phyloP scores from a whole-genome alignment of 2,113 vertebrate genomes.

The Hipposideros armiger region DNA sequence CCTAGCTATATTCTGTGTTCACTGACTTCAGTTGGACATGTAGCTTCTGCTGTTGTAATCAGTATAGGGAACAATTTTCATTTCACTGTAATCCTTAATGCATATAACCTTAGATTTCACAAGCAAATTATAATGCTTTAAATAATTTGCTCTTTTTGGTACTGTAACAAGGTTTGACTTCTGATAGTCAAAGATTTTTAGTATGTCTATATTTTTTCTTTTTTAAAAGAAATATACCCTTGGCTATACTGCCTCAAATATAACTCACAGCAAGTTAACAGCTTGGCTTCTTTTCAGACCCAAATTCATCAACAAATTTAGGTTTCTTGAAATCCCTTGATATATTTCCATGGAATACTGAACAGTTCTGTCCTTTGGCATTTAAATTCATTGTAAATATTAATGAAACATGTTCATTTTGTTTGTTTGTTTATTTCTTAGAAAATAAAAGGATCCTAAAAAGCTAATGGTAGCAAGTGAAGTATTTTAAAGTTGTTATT shows the following conservation, averaged over 20 bases:
- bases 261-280: conserved; percentile 59
- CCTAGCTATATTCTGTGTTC: neutral
- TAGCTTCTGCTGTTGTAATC: conserved; percentile 19
- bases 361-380: conserved; percentile 53
- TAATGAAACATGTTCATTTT: conserved; percentile 49
- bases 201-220: conserved; percentile 37
- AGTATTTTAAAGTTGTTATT: conserved; percentile 30
- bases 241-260: conserved; percentile 47
- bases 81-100: conserved; percentile 39
- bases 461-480: conserved; percentile 21
- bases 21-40: neutral
- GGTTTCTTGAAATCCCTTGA: conserved; percentile 54
- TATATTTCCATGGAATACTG: conserved; percentile 38
- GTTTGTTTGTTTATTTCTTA: conserved; percentile 30
- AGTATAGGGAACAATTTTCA: neutral
- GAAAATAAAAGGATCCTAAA: conserved; percentile 54
- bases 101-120: conserved; percentile 43
- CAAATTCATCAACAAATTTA: conserved; percentile 47
- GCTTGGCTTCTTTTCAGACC: conserved; percentile 53
- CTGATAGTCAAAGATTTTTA: conserved; percentile 27
- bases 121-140: conserved; percentile 71
- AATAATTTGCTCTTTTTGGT: conserved; percentile 68
- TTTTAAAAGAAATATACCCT: conserved; percentile 40
- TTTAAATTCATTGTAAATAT: conserved; percentile 50
- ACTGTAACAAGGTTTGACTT: conserved; percentile 13